Evolutionary conservation across 2,113 vertebrate genomes (phyloP), one percentile per base, ranked within the genome.

Genomic region (Chaetodon auriga): DNA sequence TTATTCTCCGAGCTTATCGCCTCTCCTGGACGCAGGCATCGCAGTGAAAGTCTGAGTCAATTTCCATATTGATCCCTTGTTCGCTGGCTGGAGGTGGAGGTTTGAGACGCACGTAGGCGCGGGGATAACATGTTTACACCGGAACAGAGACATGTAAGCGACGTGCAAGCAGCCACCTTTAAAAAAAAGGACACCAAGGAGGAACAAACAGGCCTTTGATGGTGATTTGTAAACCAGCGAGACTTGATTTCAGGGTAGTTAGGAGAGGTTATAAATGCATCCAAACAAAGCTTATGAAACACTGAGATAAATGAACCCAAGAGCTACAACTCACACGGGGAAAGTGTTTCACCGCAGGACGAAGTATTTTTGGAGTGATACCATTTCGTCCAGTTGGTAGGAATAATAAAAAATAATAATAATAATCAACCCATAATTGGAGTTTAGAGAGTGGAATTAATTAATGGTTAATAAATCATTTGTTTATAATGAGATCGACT

Each of bases 41-140:
- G 75, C 68, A 46, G 63, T 58, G 74, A 89, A 79, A 75, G 57
- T 87, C 84, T 69, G 76, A 68, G 55, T 51, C 41, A 9, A 90
- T 94, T 93, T 92, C 76, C 92, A 94, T 93, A 88, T 78, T 77
- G 82, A 90, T 90, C 91, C 76, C 81, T 72, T 88, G 89, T 87
- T 87, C 71, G 6, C 57, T 73, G 83, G 84, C 69, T 87, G 85
- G 75, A 75, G 83, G 78, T 85, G 74, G 68, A 57, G 73, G 78
- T 89, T 72, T 51, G 68, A 23, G 70, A 68, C 68, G 75, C 38
- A 19, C 65, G 78, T 71, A 54, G 63, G 68, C 68, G 58, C 66
- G 62, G 35, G 88, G 89, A 92, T 87, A 90, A 93, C 89, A 81
- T 8, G 87, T 89, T 84, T 83, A 81, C 82, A 62, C 49, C 74